Evolutionary conservation across 2,888 invertebrate genomes (phyloP), one percentile per base, ranked within the genome.

Genomic region (Epistrophe grossulariae): DNA sequence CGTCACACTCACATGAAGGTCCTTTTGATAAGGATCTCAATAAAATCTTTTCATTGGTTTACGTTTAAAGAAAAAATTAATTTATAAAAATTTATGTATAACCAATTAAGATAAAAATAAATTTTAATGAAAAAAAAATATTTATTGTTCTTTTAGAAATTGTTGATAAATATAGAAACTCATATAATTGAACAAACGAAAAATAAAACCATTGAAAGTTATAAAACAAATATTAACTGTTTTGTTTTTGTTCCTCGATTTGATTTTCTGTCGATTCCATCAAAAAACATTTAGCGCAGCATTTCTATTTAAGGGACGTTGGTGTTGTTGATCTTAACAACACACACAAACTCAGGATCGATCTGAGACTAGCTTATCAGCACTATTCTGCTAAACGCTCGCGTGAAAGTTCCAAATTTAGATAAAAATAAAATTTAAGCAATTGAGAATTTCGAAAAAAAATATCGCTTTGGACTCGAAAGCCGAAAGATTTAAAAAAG

Each of bases 131-230:
- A 59, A 62, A 79, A 62, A 28, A 55, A 13, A 68, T 70, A 31
- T 79, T 72, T 55, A 80, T 43, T 85, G 81, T 85, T 81, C 68
- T 84, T 72, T 81, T 81, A 80, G 55, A 45, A 81, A 73, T 59
- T 84, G 84, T 76, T 79, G 76, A 79, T 35, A 45, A 50, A 35
- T 66, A 17, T 48, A 48, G 11, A 35, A 64, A 48, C n/a, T 43
- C n/a, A 28, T 64, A 15, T 43, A 28, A n/a, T 24, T 24, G 15
- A 66, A 66, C n/a, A 66, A 48, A 11, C 28, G 8, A 13, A 48
- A 50, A 50, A 48, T 66, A 66, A 66, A 35, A 50, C 8, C 17
- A 66, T 45, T 64, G 4, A 48, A 66, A 50, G 66, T 50, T 35
- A 66, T 8, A 43, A 66, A 50, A 43, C n/a, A 43, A 43, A 43